A percentile compares a stretch with the other conserved stretches of the same genome.
phyloP scores from a whole-genome alignment of 2,113 vertebrate species.

The Forbesichthys agassizii region DNA sequence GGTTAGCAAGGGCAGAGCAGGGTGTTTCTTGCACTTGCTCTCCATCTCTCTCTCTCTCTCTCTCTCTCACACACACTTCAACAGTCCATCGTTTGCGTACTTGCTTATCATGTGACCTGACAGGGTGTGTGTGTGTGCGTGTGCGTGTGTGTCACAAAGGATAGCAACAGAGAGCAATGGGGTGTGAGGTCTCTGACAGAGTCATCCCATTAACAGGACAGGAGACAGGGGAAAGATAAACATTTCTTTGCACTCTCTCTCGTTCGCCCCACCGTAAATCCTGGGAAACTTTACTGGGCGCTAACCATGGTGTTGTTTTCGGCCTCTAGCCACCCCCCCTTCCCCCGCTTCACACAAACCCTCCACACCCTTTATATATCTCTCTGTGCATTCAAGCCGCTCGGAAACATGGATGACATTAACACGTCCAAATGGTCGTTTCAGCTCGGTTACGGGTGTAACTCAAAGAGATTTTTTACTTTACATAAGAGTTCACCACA shows the following conservation, averaged over 20 bases:
- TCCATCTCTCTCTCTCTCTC: neutral
- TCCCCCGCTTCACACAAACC: too few species aligned
- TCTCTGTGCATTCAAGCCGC: too few species aligned
- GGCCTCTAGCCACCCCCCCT: too few species aligned
- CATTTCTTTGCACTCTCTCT: conserved; percentile 35
- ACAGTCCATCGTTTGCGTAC: conserved; percentile 19
- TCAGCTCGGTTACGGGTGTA: neutral
- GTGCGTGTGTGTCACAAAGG: conserved; percentile 17
- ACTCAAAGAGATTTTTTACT: neutral
- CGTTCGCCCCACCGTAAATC: neutral
- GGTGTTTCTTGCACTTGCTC: conserved; percentile 19
- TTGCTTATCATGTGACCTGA: conserved; percentile 14
- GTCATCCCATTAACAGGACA: conserved; percentile 41
- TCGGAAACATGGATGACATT: too few species aligned
- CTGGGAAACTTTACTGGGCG: too few species aligned
- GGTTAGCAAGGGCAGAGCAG: neutral
- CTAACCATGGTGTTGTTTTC: too few species aligned
- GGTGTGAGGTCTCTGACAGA: conserved; percentile 56
- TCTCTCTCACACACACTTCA: neutral
- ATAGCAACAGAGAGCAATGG: conserved; percentile 42
- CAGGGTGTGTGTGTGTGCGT: conserved; percentile 11
- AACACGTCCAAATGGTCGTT: too few species aligned
- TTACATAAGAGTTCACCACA: neutral
- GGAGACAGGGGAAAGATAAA: conserved; percentile 47
- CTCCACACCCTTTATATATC: neutral